Percentiles rank a stretch among this genome's conserved stretches.
These are phyloP conservation scores for Anagyrus pseudococci DNA, from an alignment of 2,888 invertebrate genomes.

Conservation along the genomic window DNA sequence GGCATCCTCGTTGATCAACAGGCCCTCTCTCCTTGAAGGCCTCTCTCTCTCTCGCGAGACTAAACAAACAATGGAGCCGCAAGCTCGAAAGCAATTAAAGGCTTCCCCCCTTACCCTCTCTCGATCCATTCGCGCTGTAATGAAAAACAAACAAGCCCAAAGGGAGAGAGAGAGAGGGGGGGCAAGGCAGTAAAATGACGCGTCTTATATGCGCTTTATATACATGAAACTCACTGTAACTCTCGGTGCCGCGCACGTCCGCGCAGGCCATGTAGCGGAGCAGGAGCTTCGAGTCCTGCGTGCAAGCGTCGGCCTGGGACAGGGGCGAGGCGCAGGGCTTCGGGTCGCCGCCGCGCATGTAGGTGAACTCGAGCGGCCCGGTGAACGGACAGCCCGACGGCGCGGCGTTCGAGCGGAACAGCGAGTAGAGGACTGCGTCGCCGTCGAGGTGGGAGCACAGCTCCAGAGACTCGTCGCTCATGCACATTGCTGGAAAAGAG, in stretches of 20 bases:
- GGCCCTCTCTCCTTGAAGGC: no score
- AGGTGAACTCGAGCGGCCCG: conserved; percentile 82
- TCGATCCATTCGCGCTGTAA: conserved; percentile 15
- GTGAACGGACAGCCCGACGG: conserved; percentile 82
- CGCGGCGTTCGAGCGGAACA: conserved; percentile 75
- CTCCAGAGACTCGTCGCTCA: conserved; percentile 56
- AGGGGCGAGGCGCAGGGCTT: conserved; percentile 75
- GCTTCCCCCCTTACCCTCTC: no score
- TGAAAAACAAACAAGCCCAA: conserved; percentile 6
- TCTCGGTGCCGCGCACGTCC: conserved; percentile 78
- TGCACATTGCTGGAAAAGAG: conserved; percentile 44
- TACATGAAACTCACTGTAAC: conserved; percentile 68
- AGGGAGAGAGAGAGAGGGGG: no score
- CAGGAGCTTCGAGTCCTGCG: conserved; percentile 79
- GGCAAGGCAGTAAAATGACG: no score
- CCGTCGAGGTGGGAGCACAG: conserved; percentile 75
- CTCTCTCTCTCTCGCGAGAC: no score
- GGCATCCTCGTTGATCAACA: no score
- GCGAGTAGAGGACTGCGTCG: conserved; percentile 76
- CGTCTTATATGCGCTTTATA: no score
- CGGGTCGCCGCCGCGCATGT: conserved; percentile 75
- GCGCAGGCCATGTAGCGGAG: conserved; percentile 85
- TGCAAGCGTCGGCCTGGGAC: conserved; percentile 83
- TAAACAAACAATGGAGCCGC: no score
- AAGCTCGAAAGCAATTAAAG: no score